Evolutionary conservation across 2,797 vertebrate genomes (phyloP).

Genomic region (Pyrocephalus nanus): DNA sequence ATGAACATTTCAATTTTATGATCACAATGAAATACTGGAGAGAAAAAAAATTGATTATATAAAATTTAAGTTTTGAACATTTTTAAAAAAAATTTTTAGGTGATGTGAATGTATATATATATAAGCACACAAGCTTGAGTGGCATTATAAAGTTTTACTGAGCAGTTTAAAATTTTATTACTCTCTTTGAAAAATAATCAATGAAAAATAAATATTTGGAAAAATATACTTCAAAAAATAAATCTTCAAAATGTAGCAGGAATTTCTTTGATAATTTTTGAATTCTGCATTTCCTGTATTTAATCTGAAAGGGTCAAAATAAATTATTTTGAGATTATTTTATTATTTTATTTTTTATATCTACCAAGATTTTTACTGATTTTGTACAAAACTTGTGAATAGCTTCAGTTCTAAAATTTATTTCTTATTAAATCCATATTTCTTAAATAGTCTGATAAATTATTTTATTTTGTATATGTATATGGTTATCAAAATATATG

Average conservation of each 20-base stretch:
- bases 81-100: not conserved
- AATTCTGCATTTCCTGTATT: not conserved
- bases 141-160: not conserved
- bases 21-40: not conserved
- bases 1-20: not conserved
- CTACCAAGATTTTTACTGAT: not conserved
- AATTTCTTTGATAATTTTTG: not conserved
- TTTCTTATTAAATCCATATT: not conserved
- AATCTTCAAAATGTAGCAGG: not conserved
- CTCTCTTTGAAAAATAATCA: not conserved
- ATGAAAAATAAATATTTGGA: not conserved
- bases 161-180: not conserved
- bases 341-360: not conserved
- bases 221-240: not conserved
- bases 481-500: not conserved
- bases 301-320: not conserved
- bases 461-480: not conserved
- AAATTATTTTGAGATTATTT: not conserved
- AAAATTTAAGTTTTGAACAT: not conserved
- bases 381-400: not conserved
- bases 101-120: not conserved
- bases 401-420: not conserved
- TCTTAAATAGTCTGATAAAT: not conserved
- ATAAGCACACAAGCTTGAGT: rapidly evolving
- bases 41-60: not conserved